Percentiles rank a stretch among this genome's conserved stretches.
phyloP scores from a whole-genome alignment of 2,113 vertebrate species.

The Petaurus breviceps region DNA sequence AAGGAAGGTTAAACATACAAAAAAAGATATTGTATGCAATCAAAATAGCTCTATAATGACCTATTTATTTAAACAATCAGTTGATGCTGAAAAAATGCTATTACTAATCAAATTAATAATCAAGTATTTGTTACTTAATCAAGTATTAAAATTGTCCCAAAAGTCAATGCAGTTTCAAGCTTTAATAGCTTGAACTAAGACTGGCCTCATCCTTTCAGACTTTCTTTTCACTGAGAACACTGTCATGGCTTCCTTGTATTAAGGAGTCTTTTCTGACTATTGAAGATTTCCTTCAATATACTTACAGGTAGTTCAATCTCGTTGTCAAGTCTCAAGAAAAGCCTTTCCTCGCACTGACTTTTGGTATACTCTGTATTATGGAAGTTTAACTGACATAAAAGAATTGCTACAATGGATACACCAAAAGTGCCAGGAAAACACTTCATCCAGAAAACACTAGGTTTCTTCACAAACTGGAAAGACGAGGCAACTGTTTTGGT shows the following conservation, averaged over 20 bases:
- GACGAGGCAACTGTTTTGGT: background rate
- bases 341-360: constrained; percentile 57
- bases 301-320: constrained; percentile 44
- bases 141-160: background rate
- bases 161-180: background rate
- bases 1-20: background rate
- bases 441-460: background rate
- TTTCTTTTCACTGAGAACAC: constrained; percentile 80
- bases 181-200: background rate
- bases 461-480: background rate
- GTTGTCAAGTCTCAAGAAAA: constrained; percentile 51
- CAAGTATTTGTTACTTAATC: too few relatives aligned
- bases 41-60: background rate
- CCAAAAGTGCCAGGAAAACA: background rate
- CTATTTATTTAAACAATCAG: background rate
- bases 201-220: constrained; percentile 63
- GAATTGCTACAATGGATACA: background rate
- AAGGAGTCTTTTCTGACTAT: constrained; percentile 84
- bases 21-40: background rate
- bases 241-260: constrained; percentile 76
- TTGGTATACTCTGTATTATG: background rate
- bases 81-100: background rate
- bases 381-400: background rate
- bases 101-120: background rate
- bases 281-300: constrained; percentile 68